Base-by-base conservation (phyloP, 2,797 vertebrate genomes). In the Zalophus californianus region DNA sequence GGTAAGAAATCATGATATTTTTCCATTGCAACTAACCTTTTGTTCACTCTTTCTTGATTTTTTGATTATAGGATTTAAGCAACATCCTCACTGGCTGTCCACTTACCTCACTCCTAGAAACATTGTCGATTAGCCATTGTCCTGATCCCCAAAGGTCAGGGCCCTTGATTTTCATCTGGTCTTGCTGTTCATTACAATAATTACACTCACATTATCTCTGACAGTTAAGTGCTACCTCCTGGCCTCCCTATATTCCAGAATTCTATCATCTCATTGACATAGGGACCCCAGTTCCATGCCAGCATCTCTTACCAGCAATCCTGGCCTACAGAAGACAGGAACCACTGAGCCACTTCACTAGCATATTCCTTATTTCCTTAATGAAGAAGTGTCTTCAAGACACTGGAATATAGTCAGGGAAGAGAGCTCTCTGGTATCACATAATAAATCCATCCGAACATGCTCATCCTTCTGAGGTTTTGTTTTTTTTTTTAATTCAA, bases 81-180 rank as follows among this genome's bases (percentile, higher is more conserved):
- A 58, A 56, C 62, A n/a, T 84, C 25, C 77, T 90, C 35, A n/a
- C 5, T 83, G 54, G 44, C 72, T n/a, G 27, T 62, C 86, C 23
- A 21, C 60, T 78, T 91, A 75, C 83, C 78, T 83, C 14, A 1
- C 10, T 50, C 73, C 41, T 79, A 70, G 80, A 79, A 95, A 87
- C 32, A 35, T 52, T 23, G 11, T 73, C n/a, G 58, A 27, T 78
- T 86, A 97, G 48, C 21, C 79, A 68, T 27, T 50, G 18, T 50
- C 92, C 85, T 15, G 21, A 84, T 62, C 27, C 80, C 77, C 52
- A n/a, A 35, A 83, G 96, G 38, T 92, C n/a, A 80, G 41, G 64
- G 72, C n/a, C 54, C 54, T 94, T 77, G 80, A 91, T 95, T 96
- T 95, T 66, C 82, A 94, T 85, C 16, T 68, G n/a, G 29, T n/a